Base-by-base conservation (phyloP, 1,140 invertebrate genomes). In the Dendrolimus kikuchii region DNA sequence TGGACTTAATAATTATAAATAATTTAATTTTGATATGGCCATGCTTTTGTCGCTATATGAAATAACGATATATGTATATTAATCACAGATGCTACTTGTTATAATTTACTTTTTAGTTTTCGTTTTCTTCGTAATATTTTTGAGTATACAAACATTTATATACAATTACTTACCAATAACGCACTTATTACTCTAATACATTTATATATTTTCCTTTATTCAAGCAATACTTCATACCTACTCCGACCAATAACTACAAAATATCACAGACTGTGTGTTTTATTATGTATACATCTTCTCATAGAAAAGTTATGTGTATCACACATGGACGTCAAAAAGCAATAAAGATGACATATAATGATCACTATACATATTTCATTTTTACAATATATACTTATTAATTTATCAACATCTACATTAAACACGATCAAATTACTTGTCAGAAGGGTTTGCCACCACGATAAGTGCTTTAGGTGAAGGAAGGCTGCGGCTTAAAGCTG, bases 231-330 rank as follows among this genome's bases (percentile, higher is more conserved):
- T 77, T 81, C 81, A 81, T 78, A 79, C 67, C 81, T 80, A 82
- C 77, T 81, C 69, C 80, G 81, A 71, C 74, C 83, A 85, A 85
- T 85, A 82, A 85, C 78, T 84, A 86, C 81, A 84, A 86, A 84
- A 86, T 86, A 86, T 86, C 83, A 86, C 83, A 86, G 83, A 84
- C 81, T 74, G 81, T 82, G 75, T 86, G 73, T 86, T 86, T 23
- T 82, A 84, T 84, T 84, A 84, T 86, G 83, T 84, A 86, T 86
- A 86, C 81, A 83, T 86, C 69, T 80, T 86, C 78, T 84, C 77
- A 78, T 84, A 84, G 77, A 83, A 83, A 81, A 84, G 72, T 83
- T 52, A 77, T 81, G 80, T 84, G 81, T 86, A 83, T 83, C 68
- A 84, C 83, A 86, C 77, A 80, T 86, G 83, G 81, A 86, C 83